Base-by-base conservation (phyloP, 2,888 invertebrate genomes). In the Polylopha cassiicola region DNA sequence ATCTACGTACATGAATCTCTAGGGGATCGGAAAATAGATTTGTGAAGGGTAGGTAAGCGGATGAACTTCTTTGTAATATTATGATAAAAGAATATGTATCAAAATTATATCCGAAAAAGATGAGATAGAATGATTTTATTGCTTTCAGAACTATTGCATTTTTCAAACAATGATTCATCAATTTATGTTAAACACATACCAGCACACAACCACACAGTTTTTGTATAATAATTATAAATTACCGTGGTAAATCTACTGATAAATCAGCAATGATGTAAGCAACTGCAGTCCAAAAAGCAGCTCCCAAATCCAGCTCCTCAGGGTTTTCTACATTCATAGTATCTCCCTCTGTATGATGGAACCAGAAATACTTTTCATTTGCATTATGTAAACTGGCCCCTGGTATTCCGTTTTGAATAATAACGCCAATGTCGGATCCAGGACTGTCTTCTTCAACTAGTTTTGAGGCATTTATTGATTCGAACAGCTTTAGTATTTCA, bases 261-360 rank as follows among this genome's bases (percentile, higher is more conserved):
- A 95, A 69, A 72, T 95, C 91, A 3, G 95, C 94, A 26, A 94
- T 87, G n/a, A 94, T 87, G 56, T 90, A 95, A 4, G 94, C 87
- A 0, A 91, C 88, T 0, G 91, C 88, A 2, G 95, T 90, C 90
- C 94, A 95, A 33, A 95, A 81, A 1, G 93, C 95, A 6, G 93
- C 87, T 48, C 90, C 89, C 50, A 89, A 85, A 71, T 95, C 94
- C 38, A 95, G 77, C 33, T 87, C 87, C 14, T 86, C 85, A 0
- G 92, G 86, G 73, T 90, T 86, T 61, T 92, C 89, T 0, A 93
- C 90, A 39, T 90, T 87, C 90, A 95, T 92, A 0, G 90, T 92
- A 61, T 95, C 95, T 1, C 90, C 95, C 50, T 90, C 87, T 0
- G 91, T 87, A 61, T 95, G 95, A 72, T 95, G 95, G 63, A 88